Evolutionary conservation across 2,113 vertebrate species (phyloP), one percentile per base, ranked within the genome.

Genomic region (Chaenocephalus aceratus): DNA sequence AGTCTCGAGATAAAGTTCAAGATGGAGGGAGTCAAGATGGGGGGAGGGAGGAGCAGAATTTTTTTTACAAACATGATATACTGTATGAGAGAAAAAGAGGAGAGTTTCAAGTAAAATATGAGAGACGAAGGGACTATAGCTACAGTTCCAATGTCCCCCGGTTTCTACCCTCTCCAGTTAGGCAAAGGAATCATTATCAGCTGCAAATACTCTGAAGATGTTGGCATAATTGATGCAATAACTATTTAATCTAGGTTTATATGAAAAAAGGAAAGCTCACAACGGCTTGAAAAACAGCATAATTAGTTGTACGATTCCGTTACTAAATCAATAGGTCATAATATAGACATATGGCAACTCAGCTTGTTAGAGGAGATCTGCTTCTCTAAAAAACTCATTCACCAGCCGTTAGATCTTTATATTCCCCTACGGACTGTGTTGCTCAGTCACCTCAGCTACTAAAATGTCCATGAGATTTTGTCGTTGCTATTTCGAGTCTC

Each of bases 401-500:
- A 62, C 67, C 68, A 68, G 73, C 57, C 49, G 58, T 67, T 21
- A 49, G 71, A 85, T 70, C 48, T 46, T 14, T 11, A 54, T 58
- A 30, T 30, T 30, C 30, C 30, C 30, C 30, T 30, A 30, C 30
- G 30, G 30, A 30, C 30, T 30, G 57, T 5, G 49, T 59, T 78
- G 65, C 80, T 77, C 74, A 53, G 61, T 82, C 86, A 79, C 73
- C 77, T 69, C 80, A 46, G 63, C 60, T 52, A 16, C 70, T 49
- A 64, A 6, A 41, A 41, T 41, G 1, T 41, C 36, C 36, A 41
- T 60, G 65, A 85, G 89, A 62, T 36, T 78, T 71, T 67, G 46
- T 72, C 84, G 54, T 58, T 79, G 72, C 90, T 92, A 92, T 93
- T 91, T 90, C 77, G 53, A 77, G 87, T 30, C 75, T 92, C 86